phyloP scores from a whole-genome alignment of 2,797 vertebrate genomes.

The Crocodylus rhombifer region DNA sequence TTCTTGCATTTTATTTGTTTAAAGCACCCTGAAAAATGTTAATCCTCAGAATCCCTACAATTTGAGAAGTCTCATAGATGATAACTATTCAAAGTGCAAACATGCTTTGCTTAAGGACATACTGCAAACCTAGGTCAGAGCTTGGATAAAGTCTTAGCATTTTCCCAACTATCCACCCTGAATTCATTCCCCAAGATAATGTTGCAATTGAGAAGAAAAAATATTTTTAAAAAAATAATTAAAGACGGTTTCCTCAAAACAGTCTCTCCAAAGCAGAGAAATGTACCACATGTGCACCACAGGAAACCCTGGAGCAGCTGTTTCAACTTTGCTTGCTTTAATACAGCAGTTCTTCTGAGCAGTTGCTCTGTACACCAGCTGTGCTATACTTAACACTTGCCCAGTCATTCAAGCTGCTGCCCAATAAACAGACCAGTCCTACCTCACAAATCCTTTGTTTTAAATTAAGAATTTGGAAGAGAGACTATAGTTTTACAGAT shows the following conservation, averaged over 20 bases:
- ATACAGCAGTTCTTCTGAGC: neutral
- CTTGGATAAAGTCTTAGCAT: neutral
- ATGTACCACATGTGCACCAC: neutral
- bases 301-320: slow-evolving; percentile 10
- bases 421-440: neutral
- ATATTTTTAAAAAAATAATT: neutral
- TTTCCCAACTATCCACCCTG: neutral
- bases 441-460: neutral
- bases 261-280: neutral
- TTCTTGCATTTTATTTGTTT: neutral
- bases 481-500: neutral
- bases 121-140: accelerated
- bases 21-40: neutral
- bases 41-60: neutral
- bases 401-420: neutral
- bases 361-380: neutral
- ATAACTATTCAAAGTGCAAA: too few species aligned
- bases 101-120: neutral
- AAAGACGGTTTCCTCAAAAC: neutral
- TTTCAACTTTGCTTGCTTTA: neutral
- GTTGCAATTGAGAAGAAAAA: neutral
- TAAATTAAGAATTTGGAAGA: neutral
- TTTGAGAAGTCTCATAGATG: neutral
- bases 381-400: neutral
- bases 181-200: neutral